Evolutionary conservation across 2,113 vertebrate species (phyloP).

Genomic region (Lepus europaeus): DNA sequence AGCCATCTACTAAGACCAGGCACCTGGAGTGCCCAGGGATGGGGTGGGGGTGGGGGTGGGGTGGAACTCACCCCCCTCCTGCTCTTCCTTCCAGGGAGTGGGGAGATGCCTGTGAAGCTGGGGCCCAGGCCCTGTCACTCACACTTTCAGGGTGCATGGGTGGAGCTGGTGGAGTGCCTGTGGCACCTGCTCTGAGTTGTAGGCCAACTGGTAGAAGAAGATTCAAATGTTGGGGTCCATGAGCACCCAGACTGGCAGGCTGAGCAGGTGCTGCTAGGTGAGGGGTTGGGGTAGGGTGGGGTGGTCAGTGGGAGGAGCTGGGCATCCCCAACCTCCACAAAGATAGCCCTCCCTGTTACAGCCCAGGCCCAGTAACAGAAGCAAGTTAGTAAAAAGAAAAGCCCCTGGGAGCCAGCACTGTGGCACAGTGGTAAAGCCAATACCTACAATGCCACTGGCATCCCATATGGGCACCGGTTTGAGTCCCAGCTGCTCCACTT

Average conservation of each 20-base stretch:
- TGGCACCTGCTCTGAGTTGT: slow-evolving; percentile 92
- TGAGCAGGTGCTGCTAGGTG: slow-evolving; percentile 88
- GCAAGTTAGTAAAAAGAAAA: background rate
- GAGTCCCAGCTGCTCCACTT: no score
- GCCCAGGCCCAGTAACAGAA: background rate
- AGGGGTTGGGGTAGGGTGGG: slow-evolving; percentile 21
- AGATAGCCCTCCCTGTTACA: rapidly evolving
- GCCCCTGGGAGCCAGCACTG: no score
- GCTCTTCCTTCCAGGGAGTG: background rate
- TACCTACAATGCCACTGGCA: no score
- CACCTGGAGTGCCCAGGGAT: background rate
- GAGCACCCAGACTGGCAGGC: slow-evolving; percentile 92
- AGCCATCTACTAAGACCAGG: background rate
- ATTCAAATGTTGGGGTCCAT: slow-evolving; percentile 93
- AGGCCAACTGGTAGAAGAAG: slow-evolving; percentile 95
- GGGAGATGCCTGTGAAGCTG: no score
- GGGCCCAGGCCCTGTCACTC: slow-evolving; percentile 17
- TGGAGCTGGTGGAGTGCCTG: slow-evolving; percentile 93
- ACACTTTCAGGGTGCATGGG: slow-evolving; percentile 91
- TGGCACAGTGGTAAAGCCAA: no score
- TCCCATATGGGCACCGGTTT: no score
- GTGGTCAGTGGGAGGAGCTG: slow-evolving; percentile 3
- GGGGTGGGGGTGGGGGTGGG: no score
- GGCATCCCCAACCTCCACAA: background rate
- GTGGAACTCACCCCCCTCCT: no score